Evolutionary conservation across 2,797 vertebrate genomes (phyloP), one percentile per base, ranked within the genome.

Genomic region (Serranus cabrilla): DNA sequence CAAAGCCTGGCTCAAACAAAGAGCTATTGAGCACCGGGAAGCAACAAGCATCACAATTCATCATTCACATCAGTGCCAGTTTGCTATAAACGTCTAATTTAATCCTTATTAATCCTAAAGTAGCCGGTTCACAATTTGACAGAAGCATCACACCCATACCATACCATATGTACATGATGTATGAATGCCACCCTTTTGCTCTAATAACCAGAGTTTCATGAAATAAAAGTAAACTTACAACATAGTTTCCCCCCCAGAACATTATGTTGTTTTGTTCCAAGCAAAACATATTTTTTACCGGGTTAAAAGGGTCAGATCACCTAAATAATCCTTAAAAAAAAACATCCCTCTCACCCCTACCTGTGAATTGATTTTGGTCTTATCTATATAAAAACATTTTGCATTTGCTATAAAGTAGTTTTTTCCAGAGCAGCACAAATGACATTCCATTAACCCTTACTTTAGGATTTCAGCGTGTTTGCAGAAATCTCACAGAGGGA

Each of bases 1-100:
- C 70, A 74, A 40, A 56, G 54, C 52, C 70, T 40, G 55, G 31
- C 59, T 73, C 66, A 76, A 43, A 79, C 67, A 87, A 84, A 88
- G 56, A 74, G 61, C 74, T 66, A 69, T 75, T 84, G 67, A 83
- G 75, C 74, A 70, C 57, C 0, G 18, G 39, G 55, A 64, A 71
- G 63, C 68, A 69, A 42, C 61, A 80, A 58, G 59, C 65, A 68
- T 70, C 43, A 27, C n/a, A 63, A 76, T 65, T 62, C 47, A 59
- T 83, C 46, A 55, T 65, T 86, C 39, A 54, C 52, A 60, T 46
- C 50, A 17, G 39, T 56, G 25, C 58, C 37, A 70, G 64, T 74
- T 45, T 63, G 27, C 23, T 50, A 34, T 47, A 62, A 34, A 34
- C 5, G 7, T 34, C 34, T 5, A 6, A 59, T 40, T 56, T 63